Base-by-base conservation (phyloP, 2,888 invertebrate species). In the Tetheella fluctuosa region DNA sequence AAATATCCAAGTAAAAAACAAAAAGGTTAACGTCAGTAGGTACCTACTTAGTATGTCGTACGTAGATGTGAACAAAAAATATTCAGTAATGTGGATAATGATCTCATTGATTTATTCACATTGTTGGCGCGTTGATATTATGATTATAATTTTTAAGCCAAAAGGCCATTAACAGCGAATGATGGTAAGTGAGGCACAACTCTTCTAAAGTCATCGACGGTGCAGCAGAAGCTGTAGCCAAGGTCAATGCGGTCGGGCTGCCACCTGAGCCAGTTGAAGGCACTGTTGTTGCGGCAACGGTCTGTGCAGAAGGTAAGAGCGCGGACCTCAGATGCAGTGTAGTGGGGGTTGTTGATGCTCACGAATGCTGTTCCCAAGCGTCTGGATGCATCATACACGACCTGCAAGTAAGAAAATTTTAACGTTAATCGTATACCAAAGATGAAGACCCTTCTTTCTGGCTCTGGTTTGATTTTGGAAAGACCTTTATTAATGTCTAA, bases 141-240 rank as follows among this genome's bases (percentile, higher is more conserved):
- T 39, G 39, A 5, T 39, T 39, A n/a, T 39, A 39, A 39, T n/a
- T 48, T 39, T 74, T 83, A 87, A 3, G 86, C 70, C 37, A 91
- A 78, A 20, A 94, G 83, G 15, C 88, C 93, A 52, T 79, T 83
- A 4, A 94, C 93, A 23, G 82, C 79, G 57, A 95, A 90, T 2
- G 81, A 68, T 0, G 95, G 95, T n/a, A 95, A 78, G 65, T 93
- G 91, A 0, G 89, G 86, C 8, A 96, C 85, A 1, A 84, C 83
- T 64, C 88, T 86, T 52, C 94, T 88, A 71, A 95, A 94, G 64
- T 95, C 94, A 25, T 91, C 84, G 23, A 95, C 87, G 1, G 89
- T 86, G 77, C 95, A 96, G 72, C 95, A 95, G 81, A 95, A 95
- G 55, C 94, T 94, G 81, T 94, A 94, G 0, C 95, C 95, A 17